Conservation (phyloP, 2,797 vertebrate genomes). For the Miichthys miiuy region DNA sequence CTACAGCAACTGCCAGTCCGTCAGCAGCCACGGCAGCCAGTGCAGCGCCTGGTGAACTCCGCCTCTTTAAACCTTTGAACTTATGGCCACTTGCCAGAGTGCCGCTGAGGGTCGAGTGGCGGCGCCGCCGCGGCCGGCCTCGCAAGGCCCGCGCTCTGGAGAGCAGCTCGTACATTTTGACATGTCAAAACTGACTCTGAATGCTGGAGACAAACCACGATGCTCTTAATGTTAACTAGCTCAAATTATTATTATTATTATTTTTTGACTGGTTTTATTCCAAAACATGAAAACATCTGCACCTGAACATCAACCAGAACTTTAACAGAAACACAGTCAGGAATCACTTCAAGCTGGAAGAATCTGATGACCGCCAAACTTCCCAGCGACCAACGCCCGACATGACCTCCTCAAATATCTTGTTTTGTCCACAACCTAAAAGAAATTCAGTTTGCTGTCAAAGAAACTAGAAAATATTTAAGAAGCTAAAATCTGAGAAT, state of each 20-base stretch:
- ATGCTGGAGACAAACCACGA: slow-evolving; percentile 46
- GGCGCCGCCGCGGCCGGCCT: neutral
- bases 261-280: slow-evolving; percentile 17
- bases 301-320: neutral
- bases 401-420: no score
- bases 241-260: neutral
- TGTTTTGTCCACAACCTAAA: no score
- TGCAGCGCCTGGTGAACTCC: slow-evolving; percentile 90
- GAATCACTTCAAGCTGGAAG: neutral
- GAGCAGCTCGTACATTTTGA: slow-evolving; percentile 4
- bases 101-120: neutral
- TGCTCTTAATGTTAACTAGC: slow-evolving; percentile 40
- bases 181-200: slow-evolving; percentile 26
- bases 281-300: slow-evolving; percentile 33
- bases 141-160: neutral
- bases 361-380: no score
- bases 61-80: neutral
- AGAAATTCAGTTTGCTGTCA: no score
- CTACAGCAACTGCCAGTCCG: slow-evolving; percentile 93
- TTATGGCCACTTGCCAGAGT: neutral
- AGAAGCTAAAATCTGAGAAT: no score
- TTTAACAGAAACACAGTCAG: neutral
- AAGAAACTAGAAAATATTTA: no score
- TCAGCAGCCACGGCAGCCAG: slow-evolving; percentile 92
- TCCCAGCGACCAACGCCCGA: no score